Percentiles rank a stretch among this genome's conserved stretches.
phyloP scores from a whole-genome alignment of 92 coral and sea anemone genomes.

The Micromussa lordhowensis region DNA sequence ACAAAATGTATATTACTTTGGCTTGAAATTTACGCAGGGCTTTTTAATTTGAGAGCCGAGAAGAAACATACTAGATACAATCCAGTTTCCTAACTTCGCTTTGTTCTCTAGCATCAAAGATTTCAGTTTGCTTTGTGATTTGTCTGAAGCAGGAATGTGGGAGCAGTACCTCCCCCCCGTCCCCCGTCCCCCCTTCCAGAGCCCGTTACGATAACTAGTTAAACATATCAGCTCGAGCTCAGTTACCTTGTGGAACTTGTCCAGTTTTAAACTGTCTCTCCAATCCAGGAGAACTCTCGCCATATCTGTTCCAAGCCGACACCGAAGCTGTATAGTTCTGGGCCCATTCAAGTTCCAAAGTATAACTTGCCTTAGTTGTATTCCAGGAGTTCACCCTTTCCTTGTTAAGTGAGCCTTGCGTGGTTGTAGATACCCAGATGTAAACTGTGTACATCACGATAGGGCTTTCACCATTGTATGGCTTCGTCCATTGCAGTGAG shows the following conservation, averaged over 20 bases:
- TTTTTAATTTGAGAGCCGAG: no score
- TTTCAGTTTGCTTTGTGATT: no score
- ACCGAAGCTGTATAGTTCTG: slow-evolving; percentile 21
- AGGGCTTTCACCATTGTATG: slow-evolving; percentile 28
- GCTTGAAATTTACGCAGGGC: neutral
- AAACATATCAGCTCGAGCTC: neutral
- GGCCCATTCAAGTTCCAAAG: slow-evolving; percentile 6
- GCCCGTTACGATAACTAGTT: neutral
- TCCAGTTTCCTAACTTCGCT: no score
- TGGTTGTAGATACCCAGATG: neutral
- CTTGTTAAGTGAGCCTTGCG: neutral
- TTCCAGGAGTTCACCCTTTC: neutral
- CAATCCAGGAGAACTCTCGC: neutral
- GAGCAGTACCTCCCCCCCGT: no score
- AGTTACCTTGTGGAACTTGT: slow-evolving; percentile 28
- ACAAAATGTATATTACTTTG: neutral
- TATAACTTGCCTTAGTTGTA: neutral
- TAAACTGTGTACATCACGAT: slow-evolving; percentile 17
- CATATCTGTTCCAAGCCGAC: slow-evolving; percentile 36
- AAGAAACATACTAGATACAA: no score
- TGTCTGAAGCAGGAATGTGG: no score
- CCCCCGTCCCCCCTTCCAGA: no score
- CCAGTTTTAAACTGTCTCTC: slow-evolving; percentile 13
- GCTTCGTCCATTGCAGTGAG: slow-evolving; percentile 21
- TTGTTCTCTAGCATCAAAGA: no score